Conservation (phyloP, 2,113 vertebrate species). For the Ceratotherium simum region DNA sequence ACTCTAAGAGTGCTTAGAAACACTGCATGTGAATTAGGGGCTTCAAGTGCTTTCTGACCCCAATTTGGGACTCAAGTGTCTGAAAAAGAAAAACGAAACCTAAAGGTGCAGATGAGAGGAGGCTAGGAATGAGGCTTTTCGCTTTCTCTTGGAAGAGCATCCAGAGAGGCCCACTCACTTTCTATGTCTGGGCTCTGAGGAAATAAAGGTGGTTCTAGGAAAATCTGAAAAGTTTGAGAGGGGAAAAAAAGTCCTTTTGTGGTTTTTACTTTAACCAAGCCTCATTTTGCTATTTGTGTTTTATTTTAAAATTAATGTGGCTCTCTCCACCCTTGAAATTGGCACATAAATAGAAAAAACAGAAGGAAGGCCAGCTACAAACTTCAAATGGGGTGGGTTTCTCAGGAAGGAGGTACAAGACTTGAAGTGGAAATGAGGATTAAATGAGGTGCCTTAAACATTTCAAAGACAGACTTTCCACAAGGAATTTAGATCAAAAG, state of each 20-base stretch:
- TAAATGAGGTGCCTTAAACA: constrained; percentile 64
- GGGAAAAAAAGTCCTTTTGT: constrained; percentile 64
- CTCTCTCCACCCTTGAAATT: constrained; percentile 75
- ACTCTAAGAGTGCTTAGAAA: neutral
- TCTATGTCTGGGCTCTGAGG: constrained; percentile 71
- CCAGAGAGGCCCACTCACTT: constrained; percentile 52
- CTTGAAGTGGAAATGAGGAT: constrained; percentile 67
- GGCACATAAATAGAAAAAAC: constrained; percentile 75
- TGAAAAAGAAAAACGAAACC: constrained; percentile 35
- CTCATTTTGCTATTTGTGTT: constrained; percentile 74
- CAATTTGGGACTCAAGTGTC: neutral
- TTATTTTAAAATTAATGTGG: constrained; percentile 80
- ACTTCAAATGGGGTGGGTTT: constrained; percentile 69
- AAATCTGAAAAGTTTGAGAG: constrained; percentile 77
- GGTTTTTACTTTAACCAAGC: constrained; percentile 72
- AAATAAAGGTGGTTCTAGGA: constrained; percentile 79
- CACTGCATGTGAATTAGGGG: neutral
- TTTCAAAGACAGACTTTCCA: constrained; percentile 72
- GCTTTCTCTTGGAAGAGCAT: constrained; percentile 44
- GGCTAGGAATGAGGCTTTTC: neutral
- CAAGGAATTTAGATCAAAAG: constrained; percentile 69
- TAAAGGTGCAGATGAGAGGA: neutral
- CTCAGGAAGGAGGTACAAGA: constrained; percentile 69
- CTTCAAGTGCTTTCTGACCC: neutral
- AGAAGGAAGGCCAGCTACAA: constrained; percentile 66